Evolutionary conservation across 2,888 invertebrate genomes (phyloP), one percentile per base, ranked within the genome.

Genomic region (Romanomermis culicivorax): DNA sequence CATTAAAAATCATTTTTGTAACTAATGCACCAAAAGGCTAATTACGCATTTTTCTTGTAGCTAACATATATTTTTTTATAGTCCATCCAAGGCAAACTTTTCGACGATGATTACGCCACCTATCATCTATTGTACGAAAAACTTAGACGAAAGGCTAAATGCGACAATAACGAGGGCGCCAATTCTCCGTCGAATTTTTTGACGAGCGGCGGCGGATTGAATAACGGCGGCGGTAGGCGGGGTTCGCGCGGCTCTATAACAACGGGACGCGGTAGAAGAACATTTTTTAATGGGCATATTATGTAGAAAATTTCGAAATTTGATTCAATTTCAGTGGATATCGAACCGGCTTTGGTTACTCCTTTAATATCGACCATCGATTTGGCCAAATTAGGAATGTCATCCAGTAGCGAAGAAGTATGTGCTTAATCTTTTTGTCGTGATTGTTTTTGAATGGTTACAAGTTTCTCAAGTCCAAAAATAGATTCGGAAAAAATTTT

Each of bases 121-220:
- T 58, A 58, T 48, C 52, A 49, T 26, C 20, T 58, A n/a, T 36
- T 58, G 52, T 29, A 20, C 45, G 58, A 58, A 42, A 58, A 58
- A 29, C 45, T 58, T 4, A 53, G 48, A 47, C 11, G 4, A 4
- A 20, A 7, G 3, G 27, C 11, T 25, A 20, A 47, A 24, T 25
- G 29, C 11, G 3, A 3, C 4, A 51, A n/a, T 7, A 11, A 20
- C 14, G n/a, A 4, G n/a, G 29, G 4, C 51, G 29, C 4, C 4
- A 7, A 30, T 7, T 17, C 3, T n/a, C 3, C 48, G 48, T 52
- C 36, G 30, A 7, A 7, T 30, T 7, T 3, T 20, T 23, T 42
- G 24, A 14, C 51, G 11, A 7, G 20, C 7, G 48, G 48, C 7
- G n/a, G 11, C 20, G 20, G 48, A 14, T 4, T n/a, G 7, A 7